Evolutionary conservation across 2,888 invertebrate species (phyloP), one percentile per base, ranked within the genome.

Genomic region (Sericinus montela): DNA sequence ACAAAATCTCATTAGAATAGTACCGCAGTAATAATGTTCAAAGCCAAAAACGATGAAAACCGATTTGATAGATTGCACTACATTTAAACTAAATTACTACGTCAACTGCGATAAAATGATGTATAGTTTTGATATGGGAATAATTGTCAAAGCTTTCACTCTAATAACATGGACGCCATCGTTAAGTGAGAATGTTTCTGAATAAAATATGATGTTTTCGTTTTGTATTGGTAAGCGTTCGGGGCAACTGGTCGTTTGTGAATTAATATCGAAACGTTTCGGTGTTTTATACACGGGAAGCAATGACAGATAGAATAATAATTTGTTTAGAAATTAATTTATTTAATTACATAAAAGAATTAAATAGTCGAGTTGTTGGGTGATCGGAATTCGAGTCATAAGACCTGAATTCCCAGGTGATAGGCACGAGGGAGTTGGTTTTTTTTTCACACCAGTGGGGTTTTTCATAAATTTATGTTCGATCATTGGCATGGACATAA

Each of bases 61-160:
- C 29, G 48, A 43, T 38, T 43, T 39, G 39, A 29, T 39, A 32
- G 43, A 48, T 32, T 9, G 8, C 11, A 35, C 7, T 34, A 38
- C 39, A 49, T 49, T 44, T 44, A 49, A 44, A 49, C 38, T 19
- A 44, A 49, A 49, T 49, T 49, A 39, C 44, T 49, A 34, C 15
- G 44, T 44, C 32, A 37, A 48, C 44, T 25, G 28, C 39, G 28
- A 32, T 48, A 16, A 19, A 48, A 38, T 32, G 44, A 49, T 30
- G 45, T 13, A 41, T 52, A 28, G 36, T 48, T 52, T 43, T 49
- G 55, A 51, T 55, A 55, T 38, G 51, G 40, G 49, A 48, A 53
- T 53, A 45, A 55, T 49, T 49, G 23, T 49, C 39, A 19, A 44
- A 19, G 48, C 48, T 49, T 44, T 44, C 44, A 49, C 44, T 39